Percentiles rank a stretch among this genome's conserved stretches.
Conservation (phyloP, 2,113 vertebrate species). For the Carlito syrichta region DNA sequence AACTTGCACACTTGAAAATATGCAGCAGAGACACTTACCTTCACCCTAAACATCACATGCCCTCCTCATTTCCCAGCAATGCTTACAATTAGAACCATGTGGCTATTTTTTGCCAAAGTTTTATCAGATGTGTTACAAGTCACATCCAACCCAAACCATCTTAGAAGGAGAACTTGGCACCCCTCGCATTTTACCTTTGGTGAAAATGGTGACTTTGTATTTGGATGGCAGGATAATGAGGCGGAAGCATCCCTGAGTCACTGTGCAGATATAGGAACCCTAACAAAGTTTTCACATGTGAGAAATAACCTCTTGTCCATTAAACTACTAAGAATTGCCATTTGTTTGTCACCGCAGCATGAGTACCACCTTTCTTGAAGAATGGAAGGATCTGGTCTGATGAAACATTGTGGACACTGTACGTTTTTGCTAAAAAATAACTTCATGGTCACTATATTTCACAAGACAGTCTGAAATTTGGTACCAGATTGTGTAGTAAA, state of each 20-base stretch:
- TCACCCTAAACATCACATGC: not conserved
- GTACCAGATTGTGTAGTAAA: not conserved
- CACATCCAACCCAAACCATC: not conserved
- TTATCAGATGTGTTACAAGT: not conserved
- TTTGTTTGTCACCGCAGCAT: not conserved
- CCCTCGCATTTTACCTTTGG: not conserved
- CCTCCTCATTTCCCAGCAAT: not conserved
- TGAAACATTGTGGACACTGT: not conserved
- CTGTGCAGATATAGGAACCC: not conserved
- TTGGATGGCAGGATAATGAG: not conserved
- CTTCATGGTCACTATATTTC: not conserved
- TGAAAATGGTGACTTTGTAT: not conserved
- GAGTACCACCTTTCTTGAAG: not conserved
- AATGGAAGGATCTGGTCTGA: not conserved
- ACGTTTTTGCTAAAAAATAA: not conserved
- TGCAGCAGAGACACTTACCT: not conserved
- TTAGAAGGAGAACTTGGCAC: not conserved
- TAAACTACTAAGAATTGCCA: not conserved
- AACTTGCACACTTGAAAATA: not conserved
- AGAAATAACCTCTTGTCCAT: not conserved
- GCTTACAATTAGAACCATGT: not conserved
- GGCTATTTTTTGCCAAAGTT: not conserved
- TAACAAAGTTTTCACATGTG: not conserved
- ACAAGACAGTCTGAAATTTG: not conserved
- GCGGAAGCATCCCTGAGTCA: not conserved